phyloP scores from a whole-genome alignment of 2,888 invertebrate genomes.

The Tachina grossa region DNA sequence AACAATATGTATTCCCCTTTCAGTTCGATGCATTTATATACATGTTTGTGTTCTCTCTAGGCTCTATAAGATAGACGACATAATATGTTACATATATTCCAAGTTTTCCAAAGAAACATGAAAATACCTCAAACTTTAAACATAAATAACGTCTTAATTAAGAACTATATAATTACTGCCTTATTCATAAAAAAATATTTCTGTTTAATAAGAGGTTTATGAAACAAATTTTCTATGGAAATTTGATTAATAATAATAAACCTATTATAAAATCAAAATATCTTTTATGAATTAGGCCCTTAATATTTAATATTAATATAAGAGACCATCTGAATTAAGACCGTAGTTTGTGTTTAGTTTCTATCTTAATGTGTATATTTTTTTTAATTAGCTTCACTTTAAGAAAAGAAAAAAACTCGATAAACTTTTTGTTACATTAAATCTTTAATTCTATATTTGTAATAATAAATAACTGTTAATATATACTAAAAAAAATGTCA shows the following conservation, averaged over 20 bases:
- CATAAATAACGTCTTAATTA: conserved; percentile 27
- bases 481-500: conserved; percentile 1
- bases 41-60: conserved; percentile 19
- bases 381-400: conserved; percentile 33
- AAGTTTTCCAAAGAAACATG: conserved; percentile 43
- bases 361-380: conserved; percentile 12
- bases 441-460: conserved; percentile 51
- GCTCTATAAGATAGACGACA: conserved; percentile 1
- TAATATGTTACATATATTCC: conserved; percentile 45
- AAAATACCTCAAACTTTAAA: conserved; percentile 60
- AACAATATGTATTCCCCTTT: conserved; percentile 20
- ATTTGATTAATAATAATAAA: too few species aligned
- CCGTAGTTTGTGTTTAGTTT: conserved; percentile 30
- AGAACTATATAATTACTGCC: not conserved
- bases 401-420: conserved; percentile 13
- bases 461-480: conserved; percentile 46
- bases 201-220: too few species aligned
- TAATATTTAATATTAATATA: conserved; percentile 25
- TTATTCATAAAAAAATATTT: too few species aligned
- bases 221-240: too few species aligned
- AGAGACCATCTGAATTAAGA: conserved; percentile 17
- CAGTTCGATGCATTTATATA: conserved; percentile 51
- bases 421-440: conserved; percentile 42
- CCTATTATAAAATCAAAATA: too few species aligned
- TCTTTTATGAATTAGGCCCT: too few species aligned